Evolutionary conservation across 2,888 invertebrate genomes (phyloP).

Genomic region (Leptopterna dolabrata): DNA sequence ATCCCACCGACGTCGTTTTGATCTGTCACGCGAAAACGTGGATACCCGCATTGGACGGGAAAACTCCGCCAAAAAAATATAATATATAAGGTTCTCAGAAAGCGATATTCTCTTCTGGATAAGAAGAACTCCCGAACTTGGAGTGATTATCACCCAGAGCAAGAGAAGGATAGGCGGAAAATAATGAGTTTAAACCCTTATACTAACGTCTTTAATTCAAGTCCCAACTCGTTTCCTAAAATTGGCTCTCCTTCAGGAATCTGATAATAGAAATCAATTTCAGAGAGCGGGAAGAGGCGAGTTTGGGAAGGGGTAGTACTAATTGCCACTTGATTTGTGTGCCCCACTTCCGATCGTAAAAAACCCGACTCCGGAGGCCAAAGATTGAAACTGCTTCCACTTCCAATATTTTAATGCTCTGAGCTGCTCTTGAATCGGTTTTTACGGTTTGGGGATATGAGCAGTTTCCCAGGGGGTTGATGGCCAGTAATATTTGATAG

Average conservation of each 20-base stretch:
- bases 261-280: slow-evolving; percentile 55
- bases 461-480: slow-evolving; percentile 7
- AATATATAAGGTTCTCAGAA: not conserved
- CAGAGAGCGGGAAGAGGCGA: slow-evolving; percentile 26
- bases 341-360: slow-evolving; percentile 51
- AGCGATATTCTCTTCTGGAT: not conserved
- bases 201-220: slow-evolving; percentile 52
- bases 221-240: slow-evolving; percentile 45
- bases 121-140: not conserved
- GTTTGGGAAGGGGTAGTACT: slow-evolving; percentile 46
- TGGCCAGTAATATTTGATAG: slow-evolving; percentile 39
- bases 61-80: not conserved
- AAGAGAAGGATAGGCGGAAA: slow-evolving; percentile 43
- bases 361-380: slow-evolving; percentile 3
- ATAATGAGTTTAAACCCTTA: slow-evolving; percentile 51
- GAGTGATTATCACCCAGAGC: slow-evolving; percentile 39
- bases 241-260: slow-evolving; percentile 51
- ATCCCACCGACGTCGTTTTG: slow-evolving; percentile 18
- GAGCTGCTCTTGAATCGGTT: slow-evolving; percentile 29
- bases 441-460: slow-evolving; percentile 48
- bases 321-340: slow-evolving; percentile 53
- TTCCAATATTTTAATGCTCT: slow-evolving; percentile 38
- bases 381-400: slow-evolving; percentile 49
- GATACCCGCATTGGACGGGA: not conserved
- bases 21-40: slow-evolving; percentile 26